These are phyloP conservation scores for Tachuris rubrigastra DNA, from an alignment of 2,113 vertebrate species.

Conservation along the genomic window DNA sequence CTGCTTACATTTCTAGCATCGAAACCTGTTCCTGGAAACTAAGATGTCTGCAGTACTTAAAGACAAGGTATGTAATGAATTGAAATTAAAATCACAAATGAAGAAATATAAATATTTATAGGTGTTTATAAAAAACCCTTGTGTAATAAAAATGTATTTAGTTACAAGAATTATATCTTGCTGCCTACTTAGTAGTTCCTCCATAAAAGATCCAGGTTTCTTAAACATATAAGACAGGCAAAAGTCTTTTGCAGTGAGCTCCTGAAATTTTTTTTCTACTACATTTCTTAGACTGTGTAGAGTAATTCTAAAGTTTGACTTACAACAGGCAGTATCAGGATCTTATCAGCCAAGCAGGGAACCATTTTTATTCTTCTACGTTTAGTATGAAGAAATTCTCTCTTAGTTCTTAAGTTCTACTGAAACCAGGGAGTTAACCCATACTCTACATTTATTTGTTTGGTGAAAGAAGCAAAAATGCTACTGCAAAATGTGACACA, in stretches of 20 bases:
- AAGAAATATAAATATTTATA: background rate
- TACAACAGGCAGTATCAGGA: background rate
- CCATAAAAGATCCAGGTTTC: background rate
- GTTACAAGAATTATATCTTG: background rate
- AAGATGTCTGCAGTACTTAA: background rate
- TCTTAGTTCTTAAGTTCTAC: background rate
- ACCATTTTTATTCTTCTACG: background rate
- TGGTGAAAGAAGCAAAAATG: background rate
- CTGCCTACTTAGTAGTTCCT: background rate
- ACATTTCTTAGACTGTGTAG: accelerated
- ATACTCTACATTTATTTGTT: background rate
- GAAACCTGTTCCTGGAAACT: background rate
- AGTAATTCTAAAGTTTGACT: background rate
- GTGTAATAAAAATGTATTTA: background rate
- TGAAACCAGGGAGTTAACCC: background rate
- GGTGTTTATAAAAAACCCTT: background rate
- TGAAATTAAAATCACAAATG: background rate
- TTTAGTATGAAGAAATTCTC: background rate
- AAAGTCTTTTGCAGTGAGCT: background rate
- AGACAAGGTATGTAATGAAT: background rate
- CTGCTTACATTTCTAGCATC: background rate
- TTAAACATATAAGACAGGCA: background rate
- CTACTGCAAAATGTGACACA: background rate
- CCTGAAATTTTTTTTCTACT: background rate
- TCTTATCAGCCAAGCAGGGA: background rate